Percentiles rank a stretch among this genome's conserved stretches.
These are phyloP conservation scores for Sphenopsis melanotis DNA, from an alignment of 2,797 vertebrate genomes.

Conservation along the genomic window DNA sequence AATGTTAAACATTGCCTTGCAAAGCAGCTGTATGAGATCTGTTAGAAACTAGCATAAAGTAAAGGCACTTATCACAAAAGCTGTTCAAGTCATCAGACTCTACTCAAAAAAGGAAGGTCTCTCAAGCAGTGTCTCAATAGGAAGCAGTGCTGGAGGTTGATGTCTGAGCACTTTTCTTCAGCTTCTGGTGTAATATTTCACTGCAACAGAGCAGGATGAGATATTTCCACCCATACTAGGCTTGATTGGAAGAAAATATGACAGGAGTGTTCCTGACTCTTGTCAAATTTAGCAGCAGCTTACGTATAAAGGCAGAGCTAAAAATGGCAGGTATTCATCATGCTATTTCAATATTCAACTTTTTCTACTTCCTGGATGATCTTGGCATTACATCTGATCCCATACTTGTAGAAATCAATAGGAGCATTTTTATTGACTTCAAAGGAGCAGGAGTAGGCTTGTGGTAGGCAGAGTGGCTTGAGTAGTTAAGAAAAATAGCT, in stretches of 20 bases:
- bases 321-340: not conserved
- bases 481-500: not conserved
- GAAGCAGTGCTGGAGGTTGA: not conserved
- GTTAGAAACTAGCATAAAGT: not conserved
- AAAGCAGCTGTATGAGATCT: not conserved
- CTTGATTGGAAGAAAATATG: not conserved
- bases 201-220: not conserved
- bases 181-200: not conserved
- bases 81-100: not conserved
- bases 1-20: not conserved
- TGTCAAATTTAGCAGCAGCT: not conserved
- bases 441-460: not conserved
- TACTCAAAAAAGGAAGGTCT: not conserved
- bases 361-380: not conserved
- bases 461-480: not conserved
- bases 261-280: not conserved
- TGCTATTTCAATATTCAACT: not conserved
- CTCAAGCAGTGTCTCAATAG: not conserved
- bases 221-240: not conserved
- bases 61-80: not conserved
- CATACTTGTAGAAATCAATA: constrained; percentile 12
- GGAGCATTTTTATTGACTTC: not conserved
- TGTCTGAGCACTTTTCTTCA: not conserved
- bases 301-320: not conserved
- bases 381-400: not conserved